Percentiles rank a stretch among this genome's conserved stretches.
phyloP scores from a whole-genome alignment of 2,888 invertebrate species.

The Troglohyphantes excavatus region DNA sequence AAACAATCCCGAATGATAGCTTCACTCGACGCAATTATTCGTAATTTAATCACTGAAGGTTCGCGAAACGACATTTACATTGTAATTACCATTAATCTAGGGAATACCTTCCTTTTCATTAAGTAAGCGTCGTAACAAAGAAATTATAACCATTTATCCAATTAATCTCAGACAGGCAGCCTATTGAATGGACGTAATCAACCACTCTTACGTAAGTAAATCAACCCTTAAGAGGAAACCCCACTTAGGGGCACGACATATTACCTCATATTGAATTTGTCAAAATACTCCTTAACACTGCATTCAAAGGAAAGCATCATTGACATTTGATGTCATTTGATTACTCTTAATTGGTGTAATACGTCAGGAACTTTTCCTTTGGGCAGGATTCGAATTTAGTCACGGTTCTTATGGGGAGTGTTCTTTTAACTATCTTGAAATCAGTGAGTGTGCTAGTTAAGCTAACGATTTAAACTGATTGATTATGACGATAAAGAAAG shows the following conservation, averaged over 20 bases:
- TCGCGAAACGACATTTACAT: neutral
- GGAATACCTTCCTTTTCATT: neutral
- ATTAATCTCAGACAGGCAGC: neutral
- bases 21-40: neutral
- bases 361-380: too few species aligned
- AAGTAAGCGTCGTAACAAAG: constrained; percentile 2
- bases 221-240: neutral
- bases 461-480: too few species aligned
- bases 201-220: neutral
- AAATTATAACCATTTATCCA: constrained; percentile 6
- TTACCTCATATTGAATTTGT: constrained; percentile 4
- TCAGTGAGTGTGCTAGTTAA: too few species aligned
- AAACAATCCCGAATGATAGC: neutral
- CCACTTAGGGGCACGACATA: neutral
- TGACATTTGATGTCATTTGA: neutral
- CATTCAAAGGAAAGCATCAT: neutral
- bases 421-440: too few species aligned
- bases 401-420: too few species aligned
- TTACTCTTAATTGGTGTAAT: neutral
- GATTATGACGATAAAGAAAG: too few species aligned
- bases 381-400: too few species aligned
- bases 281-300: neutral
- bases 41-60: too few species aligned
- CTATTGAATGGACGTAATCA: neutral
- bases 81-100: neutral